A percentile compares a stretch with the other conserved stretches of the same genome.
phyloP scores from a whole-genome alignment of 2,888 invertebrate genomes.

The Gastrophysa polygoni region DNA sequence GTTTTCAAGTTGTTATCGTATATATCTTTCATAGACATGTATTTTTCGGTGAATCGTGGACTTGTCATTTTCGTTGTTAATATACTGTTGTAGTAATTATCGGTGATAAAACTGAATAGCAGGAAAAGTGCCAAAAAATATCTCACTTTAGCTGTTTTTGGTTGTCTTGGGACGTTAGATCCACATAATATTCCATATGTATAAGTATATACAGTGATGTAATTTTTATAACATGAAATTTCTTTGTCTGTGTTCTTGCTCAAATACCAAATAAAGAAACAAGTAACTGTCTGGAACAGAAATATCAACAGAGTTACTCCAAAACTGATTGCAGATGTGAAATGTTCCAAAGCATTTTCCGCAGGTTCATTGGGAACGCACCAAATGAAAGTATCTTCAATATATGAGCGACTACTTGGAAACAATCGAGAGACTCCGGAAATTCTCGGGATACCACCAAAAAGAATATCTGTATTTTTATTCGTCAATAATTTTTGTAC shows the following conservation, averaged over 20 bases:
- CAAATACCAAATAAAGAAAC: constrained; percentile 12
- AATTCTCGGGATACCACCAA: constrained; percentile 25
- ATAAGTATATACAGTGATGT: constrained; percentile 1
- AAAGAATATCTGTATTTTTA: constrained; percentile 19
- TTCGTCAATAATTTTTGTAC: constrained; percentile 11
- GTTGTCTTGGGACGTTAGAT: constrained; percentile 2
- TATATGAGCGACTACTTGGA: constrained; percentile 16
- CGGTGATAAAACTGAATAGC: constrained; percentile 10
- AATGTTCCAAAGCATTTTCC: constrained; percentile 13
- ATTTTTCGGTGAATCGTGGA: constrained; percentile 16
- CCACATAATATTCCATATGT: constrained; percentile 6
- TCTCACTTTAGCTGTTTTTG: constrained; percentile 16
- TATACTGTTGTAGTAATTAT: constrained; percentile 15
- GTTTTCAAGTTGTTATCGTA: constrained; percentile 23
- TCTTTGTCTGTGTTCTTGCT: constrained; percentile 11
- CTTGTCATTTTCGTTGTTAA: constrained; percentile 21
- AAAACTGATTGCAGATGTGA: constrained; percentile 11
- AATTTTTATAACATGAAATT: constrained; percentile 14
- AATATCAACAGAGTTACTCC: neutral
- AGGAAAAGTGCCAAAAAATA: constrained; percentile 18
- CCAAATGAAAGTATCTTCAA: constrained; percentile 17
- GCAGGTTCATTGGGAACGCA: constrained; percentile 22
- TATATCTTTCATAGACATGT: constrained; percentile 20
- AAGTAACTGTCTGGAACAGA: constrained; percentile 5
- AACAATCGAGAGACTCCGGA: neutral